Conservation (phyloP, 2,113 vertebrate species). For the Uropsilus gracilis region DNA sequence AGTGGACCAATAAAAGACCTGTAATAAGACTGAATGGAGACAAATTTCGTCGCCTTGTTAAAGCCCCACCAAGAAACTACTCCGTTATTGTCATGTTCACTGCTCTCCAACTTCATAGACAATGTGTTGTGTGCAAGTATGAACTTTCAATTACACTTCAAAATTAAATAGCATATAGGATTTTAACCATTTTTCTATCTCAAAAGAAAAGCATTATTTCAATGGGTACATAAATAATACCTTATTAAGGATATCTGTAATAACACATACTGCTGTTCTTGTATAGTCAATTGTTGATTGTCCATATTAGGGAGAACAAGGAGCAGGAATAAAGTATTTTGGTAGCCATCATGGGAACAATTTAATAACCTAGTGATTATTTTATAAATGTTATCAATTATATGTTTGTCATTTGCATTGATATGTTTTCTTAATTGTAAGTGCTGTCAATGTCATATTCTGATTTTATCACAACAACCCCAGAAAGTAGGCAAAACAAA, state of each 20-base stretch:
- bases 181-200: conserved; percentile 49
- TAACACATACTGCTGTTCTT: conserved; percentile 29
- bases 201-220: conserved; percentile 16
- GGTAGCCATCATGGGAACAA: conserved; percentile 32
- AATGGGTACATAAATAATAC: conserved; percentile 17
- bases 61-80: conserved; percentile 97
- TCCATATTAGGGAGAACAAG: background rate
- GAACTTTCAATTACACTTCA: conserved; percentile 74
- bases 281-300: conserved; percentile 36
- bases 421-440: conserved; percentile 12
- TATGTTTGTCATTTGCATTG: background rate
- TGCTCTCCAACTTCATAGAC: conserved; percentile 96
- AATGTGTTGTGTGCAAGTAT: conserved; percentile 97
- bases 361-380: conserved; percentile 3
- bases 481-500: background rate
- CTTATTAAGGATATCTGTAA: conserved; percentile 7
- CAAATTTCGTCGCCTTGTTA: conserved; percentile 96
- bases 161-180: conserved; percentile 49
- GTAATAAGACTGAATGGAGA: conserved; percentile 97
- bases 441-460: conserved; percentile 12
- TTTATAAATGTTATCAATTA: background rate
- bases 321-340: conserved; percentile 16
- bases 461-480: background rate
- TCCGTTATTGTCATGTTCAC: conserved; percentile 98
- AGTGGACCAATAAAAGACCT: conserved; percentile 94